phyloP scores from a whole-genome alignment of 2,888 invertebrate species.

The Cantharis flavilabris region DNA sequence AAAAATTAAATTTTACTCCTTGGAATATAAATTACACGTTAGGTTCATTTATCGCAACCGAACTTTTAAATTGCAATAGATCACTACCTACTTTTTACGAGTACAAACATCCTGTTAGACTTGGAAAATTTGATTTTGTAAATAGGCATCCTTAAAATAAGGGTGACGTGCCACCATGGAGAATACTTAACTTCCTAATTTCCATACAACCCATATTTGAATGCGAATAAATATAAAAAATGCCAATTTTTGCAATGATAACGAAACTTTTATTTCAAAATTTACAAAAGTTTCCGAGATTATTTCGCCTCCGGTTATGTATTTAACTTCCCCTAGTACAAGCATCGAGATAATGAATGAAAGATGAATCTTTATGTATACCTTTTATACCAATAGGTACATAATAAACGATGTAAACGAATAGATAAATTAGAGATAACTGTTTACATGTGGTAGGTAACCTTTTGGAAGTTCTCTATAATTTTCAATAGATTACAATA shows the following conservation, averaged over 20 bases:
- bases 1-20: neutral
- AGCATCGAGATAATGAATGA: conserved; percentile 18
- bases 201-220: neutral
- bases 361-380: conserved; percentile 15
- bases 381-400: conserved; percentile 17
- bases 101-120: neutral
- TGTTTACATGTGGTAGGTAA: neutral
- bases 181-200: neutral
- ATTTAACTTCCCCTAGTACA: conserved; percentile 20
- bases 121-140: neutral
- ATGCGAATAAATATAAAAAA: neutral
- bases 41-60: neutral
- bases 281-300: conserved; percentile 14
- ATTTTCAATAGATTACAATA: neutral
- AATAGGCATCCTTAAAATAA: neutral
- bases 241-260: neutral
- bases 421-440: neutral
- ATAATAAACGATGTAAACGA: neutral
- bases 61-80: neutral
- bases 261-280: conserved; percentile 7
- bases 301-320: conserved; percentile 23
- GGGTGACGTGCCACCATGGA: neutral
- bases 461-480: neutral
- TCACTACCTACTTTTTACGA: neutral
- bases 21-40: neutral